These are phyloP conservation scores for Drosophila repletoides DNA, from an alignment of 1,140 invertebrate genomes.

Conservation along the genomic window DNA sequence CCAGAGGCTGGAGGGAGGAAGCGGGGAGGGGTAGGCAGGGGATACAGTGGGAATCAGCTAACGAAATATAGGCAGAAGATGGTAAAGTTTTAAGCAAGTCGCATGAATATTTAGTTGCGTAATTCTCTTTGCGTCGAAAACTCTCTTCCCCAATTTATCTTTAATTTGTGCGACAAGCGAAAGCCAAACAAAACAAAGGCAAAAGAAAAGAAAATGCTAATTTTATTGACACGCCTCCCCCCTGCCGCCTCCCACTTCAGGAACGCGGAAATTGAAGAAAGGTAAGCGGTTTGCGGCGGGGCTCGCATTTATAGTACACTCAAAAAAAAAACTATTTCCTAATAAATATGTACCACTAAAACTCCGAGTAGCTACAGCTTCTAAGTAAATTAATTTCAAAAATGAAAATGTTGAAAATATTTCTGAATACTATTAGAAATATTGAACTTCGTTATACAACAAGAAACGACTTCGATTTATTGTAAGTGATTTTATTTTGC, in stretches of 20 bases:
- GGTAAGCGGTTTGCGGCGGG: conserved; percentile 36
- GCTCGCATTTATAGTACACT: no score
- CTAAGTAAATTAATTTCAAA: no score
- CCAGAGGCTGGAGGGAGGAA: background rate
- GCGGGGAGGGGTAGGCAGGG: no score
- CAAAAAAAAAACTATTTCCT: no score
- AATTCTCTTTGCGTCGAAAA: conserved; percentile 16
- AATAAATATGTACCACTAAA: no score
- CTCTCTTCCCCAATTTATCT: conserved; percentile 3
- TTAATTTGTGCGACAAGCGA: conserved; percentile 72
- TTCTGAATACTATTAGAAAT: no score
- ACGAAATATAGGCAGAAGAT: conserved; percentile 22
- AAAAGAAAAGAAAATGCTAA: conserved; percentile 70
- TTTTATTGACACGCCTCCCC: conserved; percentile 68
- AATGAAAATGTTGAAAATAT: no score
- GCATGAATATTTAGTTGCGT: conserved; percentile 79
- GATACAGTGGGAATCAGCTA: conserved; percentile 5
- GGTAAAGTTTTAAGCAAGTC: conserved; percentile 46
- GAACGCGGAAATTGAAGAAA: conserved; percentile 66
- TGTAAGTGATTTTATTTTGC: no score
- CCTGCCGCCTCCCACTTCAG: background rate
- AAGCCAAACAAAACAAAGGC: conserved; percentile 47
- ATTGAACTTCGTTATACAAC: no score
- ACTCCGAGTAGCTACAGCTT: no score
- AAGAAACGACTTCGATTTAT: no score